Evolutionary conservation across 2,113 vertebrate species (phyloP).

Genomic region (Isichthys henryi): DNA sequence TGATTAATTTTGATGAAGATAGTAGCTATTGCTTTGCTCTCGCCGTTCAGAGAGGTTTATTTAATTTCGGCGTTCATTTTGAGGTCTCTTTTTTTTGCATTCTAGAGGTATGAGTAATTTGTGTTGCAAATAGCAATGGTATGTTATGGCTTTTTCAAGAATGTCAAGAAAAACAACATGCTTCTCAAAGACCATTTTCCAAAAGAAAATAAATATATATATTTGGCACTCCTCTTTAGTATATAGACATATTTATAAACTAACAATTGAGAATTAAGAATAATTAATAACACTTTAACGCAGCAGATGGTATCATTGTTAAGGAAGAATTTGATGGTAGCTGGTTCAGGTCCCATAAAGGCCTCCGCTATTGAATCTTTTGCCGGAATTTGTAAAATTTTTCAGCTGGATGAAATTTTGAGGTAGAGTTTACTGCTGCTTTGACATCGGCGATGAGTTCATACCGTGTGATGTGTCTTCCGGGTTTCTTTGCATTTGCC

Average conservation of each 20-base stretch:
- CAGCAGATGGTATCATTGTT: not conserved
- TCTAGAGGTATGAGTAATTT: not conserved
- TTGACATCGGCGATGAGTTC: not conserved
- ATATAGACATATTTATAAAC: not conserved
- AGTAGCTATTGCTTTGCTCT: slow-evolving; percentile 20
- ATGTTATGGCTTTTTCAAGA: not conserved
- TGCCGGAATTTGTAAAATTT: not conserved
- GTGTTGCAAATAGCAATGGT: not conserved
- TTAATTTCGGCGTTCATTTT: not conserved
- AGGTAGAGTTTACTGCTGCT: not conserved
- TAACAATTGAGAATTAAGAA: not conserved
- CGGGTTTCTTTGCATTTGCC: not conserved
- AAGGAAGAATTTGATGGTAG: not conserved
- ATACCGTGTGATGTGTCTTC: not conserved
- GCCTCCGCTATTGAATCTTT: not conserved
- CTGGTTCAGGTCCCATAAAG: not conserved
- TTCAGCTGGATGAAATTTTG: not conserved
- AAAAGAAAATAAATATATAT: not conserved
- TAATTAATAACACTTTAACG: not conserved
- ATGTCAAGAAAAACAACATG: not conserved
- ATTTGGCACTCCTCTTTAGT: not conserved
- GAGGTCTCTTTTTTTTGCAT: slow-evolving; percentile 3
- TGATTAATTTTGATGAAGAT: slow-evolving; percentile 25
- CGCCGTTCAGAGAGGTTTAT: slow-evolving; percentile 12
- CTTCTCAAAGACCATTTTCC: not conserved